Conservation (phyloP, 1,140 invertebrate genomes). For the Rhopalosiphum padi region DNA sequence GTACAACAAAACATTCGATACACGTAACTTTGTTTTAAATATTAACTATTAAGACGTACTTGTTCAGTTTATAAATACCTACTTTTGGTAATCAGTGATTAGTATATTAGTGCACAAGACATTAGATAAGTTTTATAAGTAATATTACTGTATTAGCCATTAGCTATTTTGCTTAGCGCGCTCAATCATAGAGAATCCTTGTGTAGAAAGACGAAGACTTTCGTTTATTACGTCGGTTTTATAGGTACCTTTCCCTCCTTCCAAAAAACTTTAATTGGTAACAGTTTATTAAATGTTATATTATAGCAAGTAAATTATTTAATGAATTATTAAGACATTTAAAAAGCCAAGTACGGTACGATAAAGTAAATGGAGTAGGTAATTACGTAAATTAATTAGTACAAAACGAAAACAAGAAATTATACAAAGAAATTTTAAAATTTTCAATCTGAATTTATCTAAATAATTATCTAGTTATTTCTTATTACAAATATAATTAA, state of each 20-base stretch:
- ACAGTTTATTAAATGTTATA: not conserved
- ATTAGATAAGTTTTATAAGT: not conserved
- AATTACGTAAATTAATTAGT: not conserved
- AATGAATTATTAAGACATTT: not conserved
- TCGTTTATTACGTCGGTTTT: conserved; percentile 33
- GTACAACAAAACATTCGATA: not conserved
- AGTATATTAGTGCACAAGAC: not conserved
- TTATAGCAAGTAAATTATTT: not conserved
- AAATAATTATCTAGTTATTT: not conserved
- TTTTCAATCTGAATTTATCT: not conserved
- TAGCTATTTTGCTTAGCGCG: not conserved
- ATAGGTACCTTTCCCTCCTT: not conserved
- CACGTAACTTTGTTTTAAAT: not conserved
- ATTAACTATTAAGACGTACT: not conserved
- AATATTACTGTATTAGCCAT: not conserved
- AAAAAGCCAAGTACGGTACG: not conserved
- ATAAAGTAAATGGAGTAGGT: not conserved
- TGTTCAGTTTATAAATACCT: not conserved
- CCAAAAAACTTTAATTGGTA: not conserved
- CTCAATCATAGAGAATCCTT: not conserved
- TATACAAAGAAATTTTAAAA: not conserved
- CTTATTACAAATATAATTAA: not conserved
- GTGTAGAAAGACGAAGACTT: conserved; percentile 16
- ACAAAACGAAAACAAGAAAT: not conserved
- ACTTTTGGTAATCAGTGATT: not conserved